Conservation (phyloP, 2,113 vertebrate species). For the Parotia lawesii region DNA sequence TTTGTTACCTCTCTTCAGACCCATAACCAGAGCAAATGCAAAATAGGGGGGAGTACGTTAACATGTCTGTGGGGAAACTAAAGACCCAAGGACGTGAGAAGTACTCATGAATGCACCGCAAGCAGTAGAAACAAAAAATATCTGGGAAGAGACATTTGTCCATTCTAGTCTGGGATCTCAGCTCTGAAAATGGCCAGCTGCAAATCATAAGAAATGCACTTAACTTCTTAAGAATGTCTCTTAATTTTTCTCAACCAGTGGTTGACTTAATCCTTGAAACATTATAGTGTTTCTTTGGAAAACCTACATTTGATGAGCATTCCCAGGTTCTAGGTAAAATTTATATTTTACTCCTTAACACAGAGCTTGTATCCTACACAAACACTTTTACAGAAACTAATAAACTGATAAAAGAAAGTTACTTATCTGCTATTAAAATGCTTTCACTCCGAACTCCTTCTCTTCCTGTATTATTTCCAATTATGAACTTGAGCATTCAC, state of each 20-base stretch:
- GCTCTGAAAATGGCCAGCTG: neutral
- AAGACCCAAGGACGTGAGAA: neutral
- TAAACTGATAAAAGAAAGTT: neutral
- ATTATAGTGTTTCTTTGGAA: neutral
- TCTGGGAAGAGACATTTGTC: neutral
- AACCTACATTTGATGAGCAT: neutral
- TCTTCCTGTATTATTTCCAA: neutral
- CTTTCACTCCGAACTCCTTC: neutral
- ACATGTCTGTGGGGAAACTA: neutral
- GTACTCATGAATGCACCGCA: neutral
- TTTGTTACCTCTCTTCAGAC: neutral
- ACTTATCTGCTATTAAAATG: neutral
- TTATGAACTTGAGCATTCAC: neutral
- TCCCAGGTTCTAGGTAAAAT: neutral
- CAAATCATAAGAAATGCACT: neutral
- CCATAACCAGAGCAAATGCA: neutral
- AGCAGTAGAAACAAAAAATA: neutral
- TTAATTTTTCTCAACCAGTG: neutral
- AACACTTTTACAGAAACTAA: neutral
- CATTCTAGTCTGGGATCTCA: neutral
- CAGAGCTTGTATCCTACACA: neutral
- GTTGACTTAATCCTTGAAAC: neutral
- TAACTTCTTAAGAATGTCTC: neutral
- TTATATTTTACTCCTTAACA: neutral
- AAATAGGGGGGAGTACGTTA: neutral